Base-by-base conservation (phyloP, 1,140 invertebrate genomes). In the Colletes latitarsis region DNA sequence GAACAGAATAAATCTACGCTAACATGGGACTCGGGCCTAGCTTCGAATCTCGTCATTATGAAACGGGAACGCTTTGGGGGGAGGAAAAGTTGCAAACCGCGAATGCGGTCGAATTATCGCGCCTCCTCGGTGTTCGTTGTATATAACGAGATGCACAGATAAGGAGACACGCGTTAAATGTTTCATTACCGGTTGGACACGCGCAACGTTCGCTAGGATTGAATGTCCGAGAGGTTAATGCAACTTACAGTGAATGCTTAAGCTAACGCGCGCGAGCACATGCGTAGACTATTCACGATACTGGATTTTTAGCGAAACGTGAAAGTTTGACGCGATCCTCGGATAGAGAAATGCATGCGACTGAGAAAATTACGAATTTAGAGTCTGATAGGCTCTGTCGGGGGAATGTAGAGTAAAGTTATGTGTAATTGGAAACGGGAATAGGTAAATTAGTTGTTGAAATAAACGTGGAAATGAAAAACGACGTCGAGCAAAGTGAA, bases 71-170 rank as follows among this genome's bases (percentile, higher is more conserved):
- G 43, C 62, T 43, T 55, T 53, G 21, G 2, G 53, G 39, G 49
- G 41, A 46, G 66, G 19, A 57, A 85, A 76, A 77, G 68, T 3
- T 46, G 41, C 39, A 41, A 21, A 71, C n/a, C 53, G 58, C 57
- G 52, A 39, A 43, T 58, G 15, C 62, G 49, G 15, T 53, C 79
- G 77, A 85, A 81, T 85, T 73, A 84, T 67, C 52, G 62, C 71
- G 55, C 72, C 67, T 77, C 67, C 17, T 63, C 30, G 14, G 10
- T 30, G 78, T 84, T 72, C 74, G 41, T 78, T 82, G 74, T 85
- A 81, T 84, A 76, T 84, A 84, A 52, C 60, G n/a, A 84, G 58
- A 70, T 81, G 52, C 53, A 62, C 49, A 68, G 82, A 80, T 81
- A 75, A 68, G 72, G 66, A 67, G 30, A 78, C 68, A 57, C 68